Evolutionary conservation across 2,888 invertebrate genomes (phyloP), one percentile per base, ranked within the genome.

Genomic region (Drosophila multiciliata): DNA sequence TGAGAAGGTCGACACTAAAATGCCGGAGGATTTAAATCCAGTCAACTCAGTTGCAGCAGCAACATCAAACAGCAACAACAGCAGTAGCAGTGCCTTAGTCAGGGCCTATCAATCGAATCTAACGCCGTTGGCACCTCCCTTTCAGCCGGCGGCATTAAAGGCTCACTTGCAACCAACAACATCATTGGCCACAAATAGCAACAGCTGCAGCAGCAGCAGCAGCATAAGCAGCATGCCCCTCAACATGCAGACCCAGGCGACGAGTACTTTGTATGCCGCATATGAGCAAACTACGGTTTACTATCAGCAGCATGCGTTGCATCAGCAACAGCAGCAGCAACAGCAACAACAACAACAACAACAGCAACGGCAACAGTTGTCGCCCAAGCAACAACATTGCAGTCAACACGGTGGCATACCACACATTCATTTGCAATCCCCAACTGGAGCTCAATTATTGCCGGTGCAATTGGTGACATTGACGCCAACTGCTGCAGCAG

Each of bases 391-490:
- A 15, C 45, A 45, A 26, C 45, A 88, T 68, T 92, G 91, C 67
- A 83, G 85, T 36, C 92, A 92, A 72, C 90, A 91, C 75, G 78
- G 75, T 36, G 79, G 87, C 73, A 80, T 87, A 68, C 80, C 87
- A 23, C 89, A 89, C 67, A 86, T 86, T 38, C 86, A 86, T 70
- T 52, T 82, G 60, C 93, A 80, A 26, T 66, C 82, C 6, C 45
- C 58, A 20, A 83, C 74, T 60, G 86, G 94, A 92, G 92, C 93
- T 92, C 95, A 93, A 93, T 94, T 93, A 93, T 93, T 91, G 93
- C 94, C 94, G 92, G 93, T 93, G 92, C 93, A 93, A 92, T 93
- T 94, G 87, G 92, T 93, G 82, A 92, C 92, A 80, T 87, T 92
- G 84, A 91, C 92, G 83, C 89, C 91, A 78, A 90, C 90, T 84